A percentile compares a stretch with the other conserved stretches of the same genome.
phyloP scores from a whole-genome alignment of 2,113 vertebrate species.

The Centropus bengalensis region DNA sequence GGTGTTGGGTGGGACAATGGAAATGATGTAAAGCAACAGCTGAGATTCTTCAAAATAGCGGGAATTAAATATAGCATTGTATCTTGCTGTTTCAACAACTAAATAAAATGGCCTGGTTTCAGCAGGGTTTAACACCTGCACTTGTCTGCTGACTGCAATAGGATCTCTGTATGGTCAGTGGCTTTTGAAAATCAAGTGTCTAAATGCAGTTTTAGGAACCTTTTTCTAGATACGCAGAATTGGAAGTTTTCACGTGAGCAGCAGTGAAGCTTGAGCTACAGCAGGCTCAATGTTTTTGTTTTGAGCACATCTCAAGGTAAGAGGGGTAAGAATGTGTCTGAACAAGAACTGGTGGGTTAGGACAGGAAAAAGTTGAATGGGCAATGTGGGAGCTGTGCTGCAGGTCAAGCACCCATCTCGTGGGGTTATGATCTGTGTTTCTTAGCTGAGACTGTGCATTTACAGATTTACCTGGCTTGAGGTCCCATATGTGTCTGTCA shows the following conservation, averaged over 20 bases:
- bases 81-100: background rate
- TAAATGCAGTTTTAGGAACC: background rate
- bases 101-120: background rate
- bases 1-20: background rate
- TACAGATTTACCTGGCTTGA: background rate
- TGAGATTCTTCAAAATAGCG: background rate
- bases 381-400: background rate
- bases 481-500: background rate
- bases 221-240: background rate
- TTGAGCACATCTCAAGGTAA: background rate
- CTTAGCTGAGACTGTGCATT: background rate
- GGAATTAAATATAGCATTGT: background rate
- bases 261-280: background rate
- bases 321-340: background rate
- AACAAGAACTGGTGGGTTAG: background rate
- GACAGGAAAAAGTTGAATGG: background rate
- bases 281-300: background rate
- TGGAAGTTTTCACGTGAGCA: background rate
- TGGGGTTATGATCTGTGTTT: background rate
- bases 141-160: background rate
- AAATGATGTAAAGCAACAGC: background rate
- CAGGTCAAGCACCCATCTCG: accelerated
- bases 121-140: background rate
- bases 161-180: background rate
- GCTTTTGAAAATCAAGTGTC: background rate